Evolutionary conservation across 2,797 vertebrate species (phyloP), one percentile per base, ranked within the genome.

Genomic region (Hemibagrus guttatus): DNA sequence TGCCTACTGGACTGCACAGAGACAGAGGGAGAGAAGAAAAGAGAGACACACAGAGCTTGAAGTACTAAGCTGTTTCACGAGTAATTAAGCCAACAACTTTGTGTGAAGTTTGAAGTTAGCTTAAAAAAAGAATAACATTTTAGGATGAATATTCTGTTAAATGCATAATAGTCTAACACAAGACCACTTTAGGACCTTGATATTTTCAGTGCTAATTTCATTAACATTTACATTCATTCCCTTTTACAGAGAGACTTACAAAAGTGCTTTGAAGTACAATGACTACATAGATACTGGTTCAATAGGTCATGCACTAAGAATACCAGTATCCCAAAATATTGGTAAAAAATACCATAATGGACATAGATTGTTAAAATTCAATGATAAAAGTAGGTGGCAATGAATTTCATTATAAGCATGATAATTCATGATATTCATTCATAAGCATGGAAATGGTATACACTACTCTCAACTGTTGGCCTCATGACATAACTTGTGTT

Each of bases 1-100:
- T 90, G 92, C 93, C 92, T 90, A 86, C 91, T 85, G 90, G 93
- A 90, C 92, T 92, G 90, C 28, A 80, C 69, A 69, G 86, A 87
- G 71, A 87, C 26, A 64, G 56, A 87, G 49, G 64, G 46, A 80
- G 81, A 56, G 11, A 86, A 59, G n/a, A n/a, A 35, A 56, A 86
- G 69, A 69, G 75, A 75, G 4, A 31, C 2, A 80, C 19, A 84
- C 16, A 84, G 66, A 74, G 56, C 6, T 12, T 63, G 58, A 63
- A 19, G 26, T 46, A 46, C n/a, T 28, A 39, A 79, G 28, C 31
- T 39, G 56, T 80, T 61, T 80, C 12, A 23, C 13, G 35, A 26
- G 78, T 42, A 61, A 23, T 61, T 42, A 35, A 78, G 19, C 21
- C 42, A 49, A 49, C 46, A 49, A 52, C 5, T n/a, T 17, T 54